Conservation (phyloP, 2,797 vertebrate species). For the Eulemur coronatus region DNA sequence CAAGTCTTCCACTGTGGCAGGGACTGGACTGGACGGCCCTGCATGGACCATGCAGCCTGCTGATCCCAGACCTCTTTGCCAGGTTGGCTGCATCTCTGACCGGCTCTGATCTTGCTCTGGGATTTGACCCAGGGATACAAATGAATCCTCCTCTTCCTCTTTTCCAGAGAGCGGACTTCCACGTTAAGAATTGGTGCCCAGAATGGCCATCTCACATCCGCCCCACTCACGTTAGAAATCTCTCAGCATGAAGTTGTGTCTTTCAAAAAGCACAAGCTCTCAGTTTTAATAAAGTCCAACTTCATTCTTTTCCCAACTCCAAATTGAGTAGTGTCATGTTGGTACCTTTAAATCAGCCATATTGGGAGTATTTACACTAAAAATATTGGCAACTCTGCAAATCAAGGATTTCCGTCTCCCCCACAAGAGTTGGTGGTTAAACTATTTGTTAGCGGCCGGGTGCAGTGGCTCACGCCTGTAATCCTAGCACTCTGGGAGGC, state of each 20-base stretch:
- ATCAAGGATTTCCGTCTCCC: not conserved
- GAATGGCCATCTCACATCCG: not conserved
- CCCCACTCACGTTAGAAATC: too few relatives aligned
- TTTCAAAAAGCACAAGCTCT: not conserved
- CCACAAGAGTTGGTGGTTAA: not conserved
- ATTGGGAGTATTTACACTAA: not conserved
- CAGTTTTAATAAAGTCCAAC: not conserved
- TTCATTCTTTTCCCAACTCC: not conserved
- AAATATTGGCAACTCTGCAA: not conserved
- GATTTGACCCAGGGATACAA: not conserved
- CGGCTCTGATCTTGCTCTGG: not conserved
- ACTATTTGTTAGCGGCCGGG: too few relatives aligned
- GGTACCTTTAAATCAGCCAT: not conserved
- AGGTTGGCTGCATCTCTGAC: not conserved
- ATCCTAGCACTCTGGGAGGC: too few relatives aligned
- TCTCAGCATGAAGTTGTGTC: not conserved
- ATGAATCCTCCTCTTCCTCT: not conserved
- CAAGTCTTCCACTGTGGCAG: not conserved
- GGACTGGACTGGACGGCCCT: not conserved
- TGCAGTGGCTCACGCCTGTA: too few relatives aligned
- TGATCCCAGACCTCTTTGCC: not conserved
- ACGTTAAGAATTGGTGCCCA: not conserved
- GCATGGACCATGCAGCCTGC: fast-evolving
- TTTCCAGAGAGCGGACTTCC: not conserved
- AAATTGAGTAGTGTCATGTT: not conserved